Base-by-base conservation (phyloP, 2,797 vertebrate species). In the Pseudotriccus pelzelni region DNA sequence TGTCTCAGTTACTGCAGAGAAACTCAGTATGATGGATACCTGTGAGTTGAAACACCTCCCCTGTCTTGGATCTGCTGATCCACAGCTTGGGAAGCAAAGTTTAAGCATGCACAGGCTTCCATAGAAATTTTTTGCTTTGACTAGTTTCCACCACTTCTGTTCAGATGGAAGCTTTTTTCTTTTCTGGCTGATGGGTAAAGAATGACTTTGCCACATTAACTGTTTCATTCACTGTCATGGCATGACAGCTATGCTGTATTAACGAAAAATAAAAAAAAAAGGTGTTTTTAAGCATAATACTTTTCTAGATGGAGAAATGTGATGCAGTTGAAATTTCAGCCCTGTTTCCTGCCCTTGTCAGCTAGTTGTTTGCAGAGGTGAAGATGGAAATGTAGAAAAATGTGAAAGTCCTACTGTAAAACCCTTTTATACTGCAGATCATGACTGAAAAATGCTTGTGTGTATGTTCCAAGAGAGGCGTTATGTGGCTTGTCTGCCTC, bases 171-270 rank as follows among this genome's bases (percentile, higher is more conserved):
- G 41, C 17, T 58, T 74, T 76, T 60, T 53, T 41, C 32, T 46
- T 52, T 79, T 39, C 58, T 85, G 56, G 18, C 17, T 93, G 79
- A 52, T 77, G 16, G 37, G 79, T 20, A 80, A 91, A 50, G 81
- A 96, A 53, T 73, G 78, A 39, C 39, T 92, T 88, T 87, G 60
- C 89, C 89, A 89, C 46, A 64, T 87, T 73, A 46, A 66, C 47
- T 76, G 4, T 94, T 84, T 76, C 81, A 73, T 69, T 52, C 36
- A 7, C 44, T 87, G 72, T 91, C 76, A 77, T 19, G 67, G 72
- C n/a, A 39, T 69, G 85, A 89, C 87, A 96, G 52, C 41, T 77
- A 41, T 49, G 60, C 32, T 6, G 0, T 73, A 82, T 69, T 85
- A 89, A 75, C 7, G 30, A 81, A 69, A 63, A 81, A 44, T 30